phyloP scores from a whole-genome alignment of 2,113 vertebrate genomes.

The Pongo abelii region DNA sequence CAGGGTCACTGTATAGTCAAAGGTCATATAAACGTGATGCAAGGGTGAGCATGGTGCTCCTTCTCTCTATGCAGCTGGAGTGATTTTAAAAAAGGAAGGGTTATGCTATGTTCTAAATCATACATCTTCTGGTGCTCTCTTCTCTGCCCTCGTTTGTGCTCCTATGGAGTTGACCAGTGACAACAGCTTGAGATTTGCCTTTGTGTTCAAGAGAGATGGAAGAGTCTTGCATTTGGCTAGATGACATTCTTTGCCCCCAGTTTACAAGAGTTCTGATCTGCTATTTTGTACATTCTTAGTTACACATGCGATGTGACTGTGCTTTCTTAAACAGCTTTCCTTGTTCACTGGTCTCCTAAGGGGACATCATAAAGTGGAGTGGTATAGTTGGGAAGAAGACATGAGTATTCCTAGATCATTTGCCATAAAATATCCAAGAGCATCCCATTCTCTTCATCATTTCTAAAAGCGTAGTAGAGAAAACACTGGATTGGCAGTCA shows the following conservation, averaged over 20 bases:
- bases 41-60: not conserved
- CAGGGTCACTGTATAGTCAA: not conserved
- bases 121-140: not conserved
- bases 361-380: not conserved
- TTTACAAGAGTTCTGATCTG: not conserved
- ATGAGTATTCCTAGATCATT: not conserved
- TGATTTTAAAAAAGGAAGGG: not conserved
- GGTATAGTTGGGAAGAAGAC: not conserved
- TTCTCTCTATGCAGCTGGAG: not conserved
- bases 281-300: not conserved
- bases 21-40: not conserved
- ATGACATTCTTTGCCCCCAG: not conserved
- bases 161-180: not conserved
- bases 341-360: not conserved
- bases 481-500: not conserved
- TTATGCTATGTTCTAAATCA: not conserved
- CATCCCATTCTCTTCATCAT: rapidly evolving
- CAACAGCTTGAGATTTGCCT: not conserved
- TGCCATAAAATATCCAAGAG: not conserved
- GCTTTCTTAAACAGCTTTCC: not conserved
- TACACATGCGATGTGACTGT: not conserved
- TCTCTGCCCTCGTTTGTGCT: not conserved
- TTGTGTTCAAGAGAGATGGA: not conserved
- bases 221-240: not conserved
- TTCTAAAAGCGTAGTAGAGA: not conserved